These are phyloP conservation scores for Lepidocyrtoides sp. DNA, from an alignment of 2,888 invertebrate genomes.

Conservation along the genomic window DNA sequence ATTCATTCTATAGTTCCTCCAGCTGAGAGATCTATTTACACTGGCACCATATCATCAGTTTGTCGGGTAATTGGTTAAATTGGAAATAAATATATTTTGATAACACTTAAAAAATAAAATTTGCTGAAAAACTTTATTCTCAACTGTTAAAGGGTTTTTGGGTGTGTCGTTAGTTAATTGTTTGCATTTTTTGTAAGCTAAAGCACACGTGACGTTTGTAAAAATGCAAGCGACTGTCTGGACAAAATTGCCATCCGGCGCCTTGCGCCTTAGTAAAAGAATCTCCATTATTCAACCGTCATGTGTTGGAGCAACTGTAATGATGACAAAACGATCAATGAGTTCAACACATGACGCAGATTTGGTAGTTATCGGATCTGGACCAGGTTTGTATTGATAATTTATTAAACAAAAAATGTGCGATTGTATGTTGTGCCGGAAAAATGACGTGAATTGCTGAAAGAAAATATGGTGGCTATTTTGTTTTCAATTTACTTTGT, in stretches of 20 bases:
- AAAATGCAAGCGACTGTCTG: conserved; percentile 83
- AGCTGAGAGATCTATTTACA: too few relatives aligned
- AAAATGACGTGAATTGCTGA: not conserved
- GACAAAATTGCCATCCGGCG: conserved; percentile 79
- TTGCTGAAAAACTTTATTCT: not conserved
- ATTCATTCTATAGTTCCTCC: too few relatives aligned
- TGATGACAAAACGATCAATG: conserved; percentile 73
- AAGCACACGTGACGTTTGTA: not conserved
- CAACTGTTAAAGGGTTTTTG: not conserved
- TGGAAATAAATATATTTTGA: too few relatives aligned
- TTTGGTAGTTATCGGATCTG: conserved; percentile 98
- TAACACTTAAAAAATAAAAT: not conserved
- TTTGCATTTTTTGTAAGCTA: not conserved
- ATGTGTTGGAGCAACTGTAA: conserved; percentile 51
- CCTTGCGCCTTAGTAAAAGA: conserved; percentile 72
- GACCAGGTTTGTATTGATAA: conserved; percentile 94
- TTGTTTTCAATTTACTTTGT: not conserved
- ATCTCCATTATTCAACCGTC: conserved; percentile 64
- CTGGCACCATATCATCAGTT: not conserved
- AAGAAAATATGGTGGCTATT: not conserved
- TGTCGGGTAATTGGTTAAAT: too few relatives aligned
- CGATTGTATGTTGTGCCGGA: not conserved
- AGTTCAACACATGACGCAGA: conserved; percentile 93
- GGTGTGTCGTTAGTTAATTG: not conserved
- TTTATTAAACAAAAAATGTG: too few relatives aligned